Evolutionary conservation across 2,888 invertebrate species (phyloP).

Genomic region (Pollenia griseotomentosa): DNA sequence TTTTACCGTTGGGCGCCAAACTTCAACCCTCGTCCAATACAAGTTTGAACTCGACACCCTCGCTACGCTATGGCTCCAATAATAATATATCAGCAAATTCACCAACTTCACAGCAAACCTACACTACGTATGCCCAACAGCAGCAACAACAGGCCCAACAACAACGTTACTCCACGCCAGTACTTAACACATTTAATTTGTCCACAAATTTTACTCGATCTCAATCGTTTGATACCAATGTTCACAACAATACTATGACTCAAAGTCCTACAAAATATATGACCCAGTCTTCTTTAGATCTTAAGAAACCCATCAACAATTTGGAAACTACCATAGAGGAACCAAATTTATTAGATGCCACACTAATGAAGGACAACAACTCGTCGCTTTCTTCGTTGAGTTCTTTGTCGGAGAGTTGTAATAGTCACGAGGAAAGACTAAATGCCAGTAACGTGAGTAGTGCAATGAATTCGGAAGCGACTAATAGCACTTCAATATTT

Average conservation of each 20-base stretch:
- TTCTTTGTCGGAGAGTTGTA: slow-evolving; percentile 67
- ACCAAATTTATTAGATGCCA: slow-evolving; percentile 35
- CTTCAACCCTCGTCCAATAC: slow-evolving; percentile 80
- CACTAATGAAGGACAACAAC: slow-evolving; percentile 60
- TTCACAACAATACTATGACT: slow-evolving; percentile 72
- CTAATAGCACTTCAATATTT: slow-evolving; percentile 76
- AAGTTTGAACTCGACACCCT: slow-evolving; percentile 75
- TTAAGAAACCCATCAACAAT: slow-evolving; percentile 82
- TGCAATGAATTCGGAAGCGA: slow-evolving; percentile 20
- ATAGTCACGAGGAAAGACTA: slow-evolving; percentile 66
- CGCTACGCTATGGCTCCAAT: slow-evolving; percentile 82
- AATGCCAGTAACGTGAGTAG: slow-evolving; percentile 53
- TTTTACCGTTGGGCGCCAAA: slow-evolving; percentile 86
- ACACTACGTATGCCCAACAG: slow-evolving; percentile 53
- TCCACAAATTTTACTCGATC: slow-evolving; percentile 80
- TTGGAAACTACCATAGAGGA: slow-evolving; percentile 83
- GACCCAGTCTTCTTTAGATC: slow-evolving; percentile 83
- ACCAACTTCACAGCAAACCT: slow-evolving; percentile 71
- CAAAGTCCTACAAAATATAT: slow-evolving; percentile 81
- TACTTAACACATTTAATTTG: slow-evolving; percentile 76
- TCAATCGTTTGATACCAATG: slow-evolving; percentile 82
- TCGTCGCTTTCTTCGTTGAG: slow-evolving; percentile 64
- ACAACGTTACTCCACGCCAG: slow-evolving; percentile 80
- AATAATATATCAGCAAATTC: slow-evolving; percentile 80
- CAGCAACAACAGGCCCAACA: slow-evolving; percentile 62